These are phyloP conservation scores for Synergus itoensis DNA, from an alignment of 2,888 invertebrate genomes.

Conservation along the genomic window DNA sequence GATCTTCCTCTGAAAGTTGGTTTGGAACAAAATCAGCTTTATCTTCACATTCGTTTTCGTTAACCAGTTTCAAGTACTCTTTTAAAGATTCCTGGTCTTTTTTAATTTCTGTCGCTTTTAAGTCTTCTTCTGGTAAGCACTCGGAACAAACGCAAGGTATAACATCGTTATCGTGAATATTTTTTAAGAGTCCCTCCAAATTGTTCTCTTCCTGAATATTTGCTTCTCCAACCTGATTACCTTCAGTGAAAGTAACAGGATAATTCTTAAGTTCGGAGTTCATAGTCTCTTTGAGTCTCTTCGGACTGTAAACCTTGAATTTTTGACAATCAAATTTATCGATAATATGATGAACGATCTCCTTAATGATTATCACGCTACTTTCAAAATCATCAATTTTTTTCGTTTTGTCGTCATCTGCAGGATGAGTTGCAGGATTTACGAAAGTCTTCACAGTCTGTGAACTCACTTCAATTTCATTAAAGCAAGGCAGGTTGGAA, in stretches of 20 bases:
- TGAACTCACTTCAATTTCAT: constrained; percentile 33
- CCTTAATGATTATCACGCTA: constrained; percentile 62
- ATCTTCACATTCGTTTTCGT: constrained; percentile 25
- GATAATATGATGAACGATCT: constrained; percentile 69
- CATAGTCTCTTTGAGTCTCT: constrained; percentile 59
- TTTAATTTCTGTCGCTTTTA: background rate
- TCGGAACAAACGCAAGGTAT: constrained; percentile 14
- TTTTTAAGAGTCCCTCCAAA: background rate
- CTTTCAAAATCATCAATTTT: constrained; percentile 45
- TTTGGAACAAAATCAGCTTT: background rate
- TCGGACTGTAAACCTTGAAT: constrained; percentile 38
- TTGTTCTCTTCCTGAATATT: background rate
- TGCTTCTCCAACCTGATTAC: background rate
- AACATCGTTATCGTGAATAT: constrained; percentile 1
- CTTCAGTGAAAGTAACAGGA: constrained; percentile 45
- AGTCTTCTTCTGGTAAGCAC: constrained; percentile 15
- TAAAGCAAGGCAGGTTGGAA: constrained; percentile 47
- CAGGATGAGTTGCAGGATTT: constrained; percentile 10
- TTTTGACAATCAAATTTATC: constrained; percentile 52
- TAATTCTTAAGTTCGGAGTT: constrained; percentile 57
- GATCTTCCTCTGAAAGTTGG: background rate
- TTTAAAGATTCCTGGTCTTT: constrained; percentile 3
- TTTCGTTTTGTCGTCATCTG: background rate
- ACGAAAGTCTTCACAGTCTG: constrained; percentile 44
- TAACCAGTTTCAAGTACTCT: constrained; percentile 31